Evolutionary conservation across 2,888 invertebrate genomes (phyloP).

Genomic region (Caprella mutica): DNA sequence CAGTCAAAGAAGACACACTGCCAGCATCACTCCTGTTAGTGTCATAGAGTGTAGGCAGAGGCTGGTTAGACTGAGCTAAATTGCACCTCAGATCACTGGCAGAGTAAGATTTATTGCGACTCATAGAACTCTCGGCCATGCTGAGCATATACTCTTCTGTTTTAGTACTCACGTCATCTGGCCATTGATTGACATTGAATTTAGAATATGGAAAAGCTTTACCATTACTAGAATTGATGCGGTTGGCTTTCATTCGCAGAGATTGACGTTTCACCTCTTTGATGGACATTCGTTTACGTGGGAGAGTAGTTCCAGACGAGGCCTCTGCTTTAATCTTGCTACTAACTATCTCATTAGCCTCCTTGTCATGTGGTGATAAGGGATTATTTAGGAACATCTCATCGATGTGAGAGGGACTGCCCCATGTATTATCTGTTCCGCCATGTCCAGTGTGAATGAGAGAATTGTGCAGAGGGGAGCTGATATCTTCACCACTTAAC

Average conservation of each 20-base stretch:
- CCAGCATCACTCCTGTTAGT: constrained; percentile 6
- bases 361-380: constrained; percentile 54
- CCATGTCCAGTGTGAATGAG: constrained; percentile 71
- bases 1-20: constrained; percentile 20
- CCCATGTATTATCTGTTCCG: constrained; percentile 69
- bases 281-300: too few species aligned
- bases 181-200: too few species aligned
- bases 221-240: too few species aligned
- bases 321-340: too few species aligned
- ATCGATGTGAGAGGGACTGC: constrained; percentile 65
- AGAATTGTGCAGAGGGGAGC: constrained; percentile 64
- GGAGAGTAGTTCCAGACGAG: too few species aligned
- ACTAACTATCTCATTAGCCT: too few species aligned
- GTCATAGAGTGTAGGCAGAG: neutral
- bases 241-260: too few species aligned
- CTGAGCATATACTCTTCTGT: too few species aligned
- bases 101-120: constrained; percentile 23
- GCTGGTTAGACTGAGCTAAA: neutral
- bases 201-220: too few species aligned
- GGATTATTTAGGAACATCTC: constrained; percentile 64
- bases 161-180: too few species aligned
- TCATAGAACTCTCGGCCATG: too few species aligned
- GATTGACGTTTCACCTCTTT: too few species aligned
- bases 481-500: constrained; percentile 59
- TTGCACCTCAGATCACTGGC: constrained; percentile 19